Conservation (phyloP, 2,797 vertebrate genomes). For the Pseudochaenichthys georgianus region DNA sequence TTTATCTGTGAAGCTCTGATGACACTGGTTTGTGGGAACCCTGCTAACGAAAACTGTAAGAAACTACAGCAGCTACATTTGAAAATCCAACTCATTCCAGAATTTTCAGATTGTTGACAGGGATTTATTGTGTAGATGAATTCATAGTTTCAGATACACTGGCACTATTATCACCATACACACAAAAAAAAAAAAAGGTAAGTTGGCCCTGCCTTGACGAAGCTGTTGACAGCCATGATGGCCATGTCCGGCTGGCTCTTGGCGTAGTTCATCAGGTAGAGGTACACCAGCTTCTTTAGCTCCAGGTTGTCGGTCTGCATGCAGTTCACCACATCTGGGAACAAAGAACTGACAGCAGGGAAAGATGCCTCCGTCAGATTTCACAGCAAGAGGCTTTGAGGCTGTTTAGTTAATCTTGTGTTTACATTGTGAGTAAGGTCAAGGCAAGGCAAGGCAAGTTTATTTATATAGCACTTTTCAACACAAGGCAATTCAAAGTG, state of each 20-base stretch:
- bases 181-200: not conserved
- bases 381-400: not conserved
- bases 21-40: not conserved
- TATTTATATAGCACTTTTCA: too few relatives aligned
- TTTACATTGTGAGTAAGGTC: not conserved
- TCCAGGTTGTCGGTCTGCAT: constrained; percentile 99
- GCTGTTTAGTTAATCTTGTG: not conserved
- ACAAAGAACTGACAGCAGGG: constrained; percentile 88
- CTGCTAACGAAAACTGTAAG: not conserved
- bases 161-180: not conserved
- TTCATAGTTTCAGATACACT: not conserved
- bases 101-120: not conserved
- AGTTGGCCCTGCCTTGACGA: constrained; percentile 91
- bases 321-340: constrained; percentile 99
- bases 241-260: constrained; percentile 99
- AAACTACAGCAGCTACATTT: not conserved
- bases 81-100: not conserved
- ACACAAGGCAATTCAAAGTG: too few relatives aligned
- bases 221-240: constrained; percentile 99
- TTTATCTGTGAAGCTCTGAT: not conserved
- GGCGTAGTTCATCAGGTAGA: constrained; percentile 99
- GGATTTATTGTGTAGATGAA: not conserved
- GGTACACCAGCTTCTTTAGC: constrained; percentile 97
- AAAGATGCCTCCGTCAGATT: not conserved
- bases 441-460: too few relatives aligned